These are phyloP conservation scores for Chromoteleia sp. DNA, from an alignment of 2,888 invertebrate genomes.

Conservation along the genomic window DNA sequence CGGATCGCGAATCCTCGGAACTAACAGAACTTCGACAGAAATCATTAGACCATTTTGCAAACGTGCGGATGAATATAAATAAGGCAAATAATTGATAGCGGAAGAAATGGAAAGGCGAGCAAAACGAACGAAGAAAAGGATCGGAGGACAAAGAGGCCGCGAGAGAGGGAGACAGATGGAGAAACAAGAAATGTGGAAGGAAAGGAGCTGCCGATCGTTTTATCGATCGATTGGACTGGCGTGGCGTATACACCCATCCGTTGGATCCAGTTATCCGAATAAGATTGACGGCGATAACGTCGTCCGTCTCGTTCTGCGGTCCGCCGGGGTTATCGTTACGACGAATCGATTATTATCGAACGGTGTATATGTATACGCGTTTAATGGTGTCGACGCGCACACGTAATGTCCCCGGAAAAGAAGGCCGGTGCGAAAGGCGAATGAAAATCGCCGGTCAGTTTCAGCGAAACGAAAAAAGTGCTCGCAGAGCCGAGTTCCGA, in stretches of 20 bases:
- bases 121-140: slow-evolving; percentile 40
- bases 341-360: slow-evolving; percentile 65
- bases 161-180: slow-evolving; percentile 1
- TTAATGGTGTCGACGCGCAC: slow-evolving; percentile 48
- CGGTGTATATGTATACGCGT: slow-evolving; percentile 31
- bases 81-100: slow-evolving; percentile 61
- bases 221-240: slow-evolving; percentile 69
- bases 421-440: slow-evolving; percentile 20
- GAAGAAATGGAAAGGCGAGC: slow-evolving; percentile 39
- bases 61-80: slow-evolving; percentile 50
- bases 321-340: slow-evolving; percentile 58
- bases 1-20: slow-evolving; percentile 13
- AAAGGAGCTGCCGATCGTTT: slow-evolving; percentile 54
- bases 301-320: slow-evolving; percentile 62
- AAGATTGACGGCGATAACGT: slow-evolving; percentile 70
- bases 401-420: slow-evolving; percentile 52
- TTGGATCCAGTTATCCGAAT: slow-evolving; percentile 70
- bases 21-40: slow-evolving; percentile 24
- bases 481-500: slow-evolving; percentile 25
- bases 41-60: slow-evolving; percentile 48
- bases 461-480: slow-evolving; percentile 19
- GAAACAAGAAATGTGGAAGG: slow-evolving; percentile 23
- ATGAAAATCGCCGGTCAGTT: slow-evolving; percentile 35
- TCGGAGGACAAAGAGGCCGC: slow-evolving; percentile 9
- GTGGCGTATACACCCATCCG: slow-evolving; percentile 62